Conservation (phyloP, 2,113 vertebrate species). For the Epinephelus lanceolatus region DNA sequence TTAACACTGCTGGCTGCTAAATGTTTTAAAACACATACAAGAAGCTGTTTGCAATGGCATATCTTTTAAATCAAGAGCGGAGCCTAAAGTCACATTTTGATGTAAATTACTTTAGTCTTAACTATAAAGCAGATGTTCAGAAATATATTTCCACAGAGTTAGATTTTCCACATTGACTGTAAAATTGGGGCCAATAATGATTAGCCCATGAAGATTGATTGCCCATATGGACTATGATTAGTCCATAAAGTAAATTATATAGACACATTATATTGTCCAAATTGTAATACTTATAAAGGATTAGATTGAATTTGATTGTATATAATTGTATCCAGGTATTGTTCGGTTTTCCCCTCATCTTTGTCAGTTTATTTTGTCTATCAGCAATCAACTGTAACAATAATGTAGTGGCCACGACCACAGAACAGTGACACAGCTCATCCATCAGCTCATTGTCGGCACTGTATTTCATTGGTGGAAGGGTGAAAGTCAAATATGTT, state of each 20-base stretch:
- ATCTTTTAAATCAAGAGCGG: neutral
- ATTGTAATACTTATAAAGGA: neutral
- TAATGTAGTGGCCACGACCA: neutral
- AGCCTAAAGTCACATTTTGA: neutral
- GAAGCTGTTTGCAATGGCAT: neutral
- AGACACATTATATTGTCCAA: neutral
- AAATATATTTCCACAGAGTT: neutral
- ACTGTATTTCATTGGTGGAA: conserved; percentile 1
- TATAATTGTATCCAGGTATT: neutral
- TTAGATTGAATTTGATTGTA: neutral
- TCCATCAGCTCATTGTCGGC: neutral
- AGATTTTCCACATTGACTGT: neutral
- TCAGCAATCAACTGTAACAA: neutral
- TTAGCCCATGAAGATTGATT: neutral
- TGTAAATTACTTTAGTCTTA: neutral
- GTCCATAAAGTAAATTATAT: neutral
- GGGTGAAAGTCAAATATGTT: neutral
- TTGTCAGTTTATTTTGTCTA: neutral
- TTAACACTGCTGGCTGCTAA: neutral
- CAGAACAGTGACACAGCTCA: neutral
- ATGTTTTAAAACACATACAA: neutral
- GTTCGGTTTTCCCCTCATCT: neutral
- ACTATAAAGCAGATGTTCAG: conserved; percentile 1
- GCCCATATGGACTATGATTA: neutral
- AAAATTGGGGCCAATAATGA: neutral